Conservation (phyloP, 2,113 vertebrate species). For the Eudyptes chrysolophus region DNA sequence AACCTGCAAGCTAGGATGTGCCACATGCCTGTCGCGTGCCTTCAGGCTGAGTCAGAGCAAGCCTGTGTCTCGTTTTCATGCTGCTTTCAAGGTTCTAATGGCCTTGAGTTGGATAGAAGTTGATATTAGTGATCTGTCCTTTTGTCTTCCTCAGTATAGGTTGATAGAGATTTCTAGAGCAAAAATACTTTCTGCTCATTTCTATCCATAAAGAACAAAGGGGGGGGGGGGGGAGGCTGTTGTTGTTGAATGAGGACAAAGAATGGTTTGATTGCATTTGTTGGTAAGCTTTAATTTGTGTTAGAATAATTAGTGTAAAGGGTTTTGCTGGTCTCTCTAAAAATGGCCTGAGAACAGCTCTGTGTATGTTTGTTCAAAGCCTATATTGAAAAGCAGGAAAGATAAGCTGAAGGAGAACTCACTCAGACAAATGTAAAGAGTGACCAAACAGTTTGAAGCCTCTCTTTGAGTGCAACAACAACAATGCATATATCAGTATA, state of each 20-base stretch:
- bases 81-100: not conserved
- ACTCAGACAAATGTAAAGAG: not conserved
- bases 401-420: not conserved
- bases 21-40: not conserved
- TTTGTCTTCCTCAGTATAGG: not conserved
- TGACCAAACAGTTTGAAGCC: not conserved
- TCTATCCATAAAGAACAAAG: not conserved
- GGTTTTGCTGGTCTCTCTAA: not conserved
- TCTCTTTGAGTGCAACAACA: not conserved
- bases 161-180: not conserved
- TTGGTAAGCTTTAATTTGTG: not conserved
- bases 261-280: not conserved
- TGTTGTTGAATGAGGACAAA: not conserved
- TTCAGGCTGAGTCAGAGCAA: not conserved
- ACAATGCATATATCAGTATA: too few relatives aligned
- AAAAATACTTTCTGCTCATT: not conserved
- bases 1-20: not conserved
- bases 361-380: not conserved
- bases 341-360: not conserved
- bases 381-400: not conserved
- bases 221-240: fast-evolving
- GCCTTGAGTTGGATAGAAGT: not conserved
- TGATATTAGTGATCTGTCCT: not conserved
- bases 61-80: fast-evolving
- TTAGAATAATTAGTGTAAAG: not conserved